Percentiles rank a stretch among this genome's conserved stretches.
Evolutionary conservation across 2,888 invertebrate genomes (phyloP).

Genomic region (Melinaea marsaeus): DNA sequence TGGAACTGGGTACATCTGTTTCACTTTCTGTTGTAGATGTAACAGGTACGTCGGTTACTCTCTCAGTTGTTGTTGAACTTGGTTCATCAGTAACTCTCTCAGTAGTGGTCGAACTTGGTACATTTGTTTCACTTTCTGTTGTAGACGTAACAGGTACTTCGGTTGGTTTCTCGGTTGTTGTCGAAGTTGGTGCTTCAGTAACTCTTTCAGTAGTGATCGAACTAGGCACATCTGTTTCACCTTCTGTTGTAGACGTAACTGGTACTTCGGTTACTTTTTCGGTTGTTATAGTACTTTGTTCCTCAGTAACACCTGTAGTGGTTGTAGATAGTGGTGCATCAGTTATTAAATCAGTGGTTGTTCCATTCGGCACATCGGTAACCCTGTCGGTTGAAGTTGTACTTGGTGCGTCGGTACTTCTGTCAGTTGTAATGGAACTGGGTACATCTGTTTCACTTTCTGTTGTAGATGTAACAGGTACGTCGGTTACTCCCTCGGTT

Average conservation of each 20-base stretch:
- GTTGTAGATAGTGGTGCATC: slow-evolving; percentile 1
- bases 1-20: no score
- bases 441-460: slow-evolving; percentile 1
- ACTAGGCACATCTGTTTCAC: not conserved
- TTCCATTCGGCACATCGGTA: not conserved
- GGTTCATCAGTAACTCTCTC: not conserved
- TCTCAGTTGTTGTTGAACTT: slow-evolving; percentile 5
- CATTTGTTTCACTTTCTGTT: slow-evolving; percentile 2
- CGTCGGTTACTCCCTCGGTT: not conserved
- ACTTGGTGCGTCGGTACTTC: not conserved
- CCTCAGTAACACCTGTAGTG: not conserved
- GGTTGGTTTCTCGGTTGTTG: slow-evolving; percentile 8
- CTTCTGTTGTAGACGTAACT: not conserved
- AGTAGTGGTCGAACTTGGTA: not conserved
- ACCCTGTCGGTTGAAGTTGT: not conserved
- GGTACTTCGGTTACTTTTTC: not conserved
- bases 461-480: not conserved
- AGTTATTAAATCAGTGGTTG: slow-evolving; percentile 1
- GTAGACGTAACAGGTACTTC: slow-evolving; percentile 3
- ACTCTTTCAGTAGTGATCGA: slow-evolving; percentile 10
- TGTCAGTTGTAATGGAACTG: not conserved
- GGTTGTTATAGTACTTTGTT: not conserved
- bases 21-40: no score
- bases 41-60: no score
- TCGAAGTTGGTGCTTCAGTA: slow-evolving; percentile 14